Evolutionary conservation across 2,888 invertebrate species (phyloP).

Genomic region (Hypselothyrea guttata): DNA sequence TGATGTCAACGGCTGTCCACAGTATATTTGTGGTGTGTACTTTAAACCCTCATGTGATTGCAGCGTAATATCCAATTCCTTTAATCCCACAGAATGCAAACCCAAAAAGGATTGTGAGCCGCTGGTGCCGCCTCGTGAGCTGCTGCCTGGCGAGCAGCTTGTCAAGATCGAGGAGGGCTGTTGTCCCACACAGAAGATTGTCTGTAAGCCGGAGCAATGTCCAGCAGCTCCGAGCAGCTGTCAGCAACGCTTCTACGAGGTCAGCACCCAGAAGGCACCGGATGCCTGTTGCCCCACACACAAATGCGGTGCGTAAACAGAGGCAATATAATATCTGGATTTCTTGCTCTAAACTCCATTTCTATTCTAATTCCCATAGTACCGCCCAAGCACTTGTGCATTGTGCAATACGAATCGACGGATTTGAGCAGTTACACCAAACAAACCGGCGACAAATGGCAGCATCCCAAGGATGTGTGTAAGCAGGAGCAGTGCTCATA

Average conservation of each 20-base stretch:
- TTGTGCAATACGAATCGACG: slow-evolving; percentile 77
- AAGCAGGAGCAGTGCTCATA: slow-evolving; percentile 76
- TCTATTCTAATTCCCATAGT: slow-evolving; percentile 51
- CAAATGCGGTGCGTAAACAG: slow-evolving; percentile 84
- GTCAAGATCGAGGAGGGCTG: slow-evolving; percentile 86
- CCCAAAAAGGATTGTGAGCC: slow-evolving; percentile 87
- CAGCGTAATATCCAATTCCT: background rate
- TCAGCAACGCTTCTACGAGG: slow-evolving; percentile 84
- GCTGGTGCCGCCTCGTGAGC: slow-evolving; percentile 81
- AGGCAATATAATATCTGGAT: background rate
- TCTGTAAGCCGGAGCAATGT: slow-evolving; percentile 86
- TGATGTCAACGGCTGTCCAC: slow-evolving; percentile 86
- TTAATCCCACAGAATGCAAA: slow-evolving; percentile 86
- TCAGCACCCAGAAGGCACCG: slow-evolving; percentile 77
- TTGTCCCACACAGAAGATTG: slow-evolving; percentile 85
- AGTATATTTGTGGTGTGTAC: slow-evolving; percentile 87
- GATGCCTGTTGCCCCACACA: slow-evolving; percentile 87
- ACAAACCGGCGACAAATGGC: slow-evolving; percentile 83
- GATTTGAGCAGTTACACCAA: slow-evolving; percentile 77
- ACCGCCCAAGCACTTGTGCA: slow-evolving; percentile 80
- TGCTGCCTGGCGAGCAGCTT: slow-evolving; percentile 86
- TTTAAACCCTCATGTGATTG: background rate
- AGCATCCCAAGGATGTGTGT: slow-evolving; percentile 82
- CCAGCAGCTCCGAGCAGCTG: slow-evolving; percentile 83
- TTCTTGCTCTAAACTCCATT: too few species aligned